These are phyloP conservation scores for Micrasema minimum DNA, from an alignment of 1,140 invertebrate species.

Conservation along the genomic window DNA sequence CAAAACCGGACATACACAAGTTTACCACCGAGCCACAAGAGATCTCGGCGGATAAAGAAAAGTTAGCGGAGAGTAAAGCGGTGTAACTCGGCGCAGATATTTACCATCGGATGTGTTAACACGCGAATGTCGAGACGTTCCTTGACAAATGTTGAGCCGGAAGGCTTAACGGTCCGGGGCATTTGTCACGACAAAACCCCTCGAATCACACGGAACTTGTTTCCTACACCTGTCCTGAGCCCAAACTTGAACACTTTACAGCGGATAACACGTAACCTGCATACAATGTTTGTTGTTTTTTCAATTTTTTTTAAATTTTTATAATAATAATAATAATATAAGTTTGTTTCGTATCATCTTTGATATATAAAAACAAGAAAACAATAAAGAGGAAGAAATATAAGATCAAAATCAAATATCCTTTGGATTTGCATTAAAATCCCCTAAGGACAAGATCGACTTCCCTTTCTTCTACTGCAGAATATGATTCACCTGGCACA, in stretches of 20 bases:
- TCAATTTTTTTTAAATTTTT: too few species aligned
- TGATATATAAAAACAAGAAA: too few species aligned
- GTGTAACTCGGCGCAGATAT: conserved; percentile 24
- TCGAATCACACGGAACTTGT: conserved; percentile 30
- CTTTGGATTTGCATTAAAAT: too few species aligned
- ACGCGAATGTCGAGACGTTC: conserved; percentile 29
- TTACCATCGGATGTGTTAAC: conserved; percentile 35
- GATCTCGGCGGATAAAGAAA: conserved; percentile 14
- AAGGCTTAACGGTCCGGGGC: conserved; percentile 21
- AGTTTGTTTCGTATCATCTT: too few species aligned
- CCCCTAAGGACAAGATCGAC: too few species aligned
- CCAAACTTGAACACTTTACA: conserved; percentile 28
- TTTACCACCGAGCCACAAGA: conserved; percentile 17
- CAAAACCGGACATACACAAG: too few species aligned
- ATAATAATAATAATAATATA: too few species aligned
- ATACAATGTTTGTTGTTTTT: too few species aligned
- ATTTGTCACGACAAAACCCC: conserved; percentile 27
- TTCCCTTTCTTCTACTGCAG: too few species aligned
- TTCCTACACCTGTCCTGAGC: conserved; percentile 29
- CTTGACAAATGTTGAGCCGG: conserved; percentile 36
- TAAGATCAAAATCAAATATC: too few species aligned
- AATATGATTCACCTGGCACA: too few species aligned
- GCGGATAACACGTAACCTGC: neutral
- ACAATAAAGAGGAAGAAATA: too few species aligned
- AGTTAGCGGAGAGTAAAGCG: conserved; percentile 18